Conservation (phyloP, 2,113 vertebrate genomes). For the Triplophysa tibetana region DNA sequence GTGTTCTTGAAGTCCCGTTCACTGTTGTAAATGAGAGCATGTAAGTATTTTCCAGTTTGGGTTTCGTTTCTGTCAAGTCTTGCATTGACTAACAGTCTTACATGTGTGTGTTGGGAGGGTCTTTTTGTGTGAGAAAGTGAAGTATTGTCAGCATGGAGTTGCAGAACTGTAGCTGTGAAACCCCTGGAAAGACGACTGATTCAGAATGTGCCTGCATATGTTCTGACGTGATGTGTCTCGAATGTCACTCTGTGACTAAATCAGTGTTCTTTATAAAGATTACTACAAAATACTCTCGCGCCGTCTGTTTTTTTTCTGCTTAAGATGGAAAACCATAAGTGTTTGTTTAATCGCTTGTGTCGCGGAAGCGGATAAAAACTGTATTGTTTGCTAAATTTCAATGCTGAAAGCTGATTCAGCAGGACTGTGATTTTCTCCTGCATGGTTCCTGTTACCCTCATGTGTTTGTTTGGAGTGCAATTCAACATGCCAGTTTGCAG, state of each 20-base stretch:
- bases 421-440: background rate
- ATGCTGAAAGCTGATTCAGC: background rate
- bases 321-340: background rate
- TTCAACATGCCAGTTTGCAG: background rate
- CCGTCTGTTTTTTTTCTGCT: background rate
- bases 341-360: background rate
- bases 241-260: constrained; percentile 47
- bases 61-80: constrained; percentile 43
- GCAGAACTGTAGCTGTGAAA: constrained; percentile 59
- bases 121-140: constrained; percentile 43
- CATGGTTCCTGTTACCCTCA: background rate
- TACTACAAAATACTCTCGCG: constrained; percentile 44
- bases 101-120: constrained; percentile 32
- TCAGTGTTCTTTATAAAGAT: constrained; percentile 55
- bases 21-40: constrained; percentile 55
- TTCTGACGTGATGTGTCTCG: constrained; percentile 44
- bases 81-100: constrained; percentile 18
- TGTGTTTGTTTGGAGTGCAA: constrained; percentile 11
- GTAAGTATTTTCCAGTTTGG: constrained; percentile 42
- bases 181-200: constrained; percentile 34
- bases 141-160: constrained; percentile 65
- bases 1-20: constrained; percentile 38
- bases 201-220: constrained; percentile 51
- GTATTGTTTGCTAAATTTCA: background rate
- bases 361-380: background rate